These are phyloP conservation scores for Lasioglossum leucozonium DNA, from an alignment of 2,888 invertebrate genomes.

Conservation along the genomic window DNA sequence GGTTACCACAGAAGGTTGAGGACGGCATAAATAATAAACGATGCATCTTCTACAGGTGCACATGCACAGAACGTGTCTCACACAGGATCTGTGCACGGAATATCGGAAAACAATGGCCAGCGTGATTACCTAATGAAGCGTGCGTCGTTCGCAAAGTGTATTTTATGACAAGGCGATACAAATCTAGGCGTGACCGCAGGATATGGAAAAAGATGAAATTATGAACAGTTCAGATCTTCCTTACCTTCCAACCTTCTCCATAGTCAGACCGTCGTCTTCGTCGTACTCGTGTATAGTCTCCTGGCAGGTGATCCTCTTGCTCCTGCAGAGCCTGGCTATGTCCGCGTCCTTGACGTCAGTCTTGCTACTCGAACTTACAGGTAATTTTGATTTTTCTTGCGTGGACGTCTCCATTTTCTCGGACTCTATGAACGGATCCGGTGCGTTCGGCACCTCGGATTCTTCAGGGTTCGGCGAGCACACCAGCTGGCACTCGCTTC, in stretches of 20 bases:
- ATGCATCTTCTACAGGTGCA: neutral
- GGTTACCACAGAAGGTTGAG: neutral
- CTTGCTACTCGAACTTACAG: constrained; percentile 75
- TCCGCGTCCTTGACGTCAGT: constrained; percentile 75
- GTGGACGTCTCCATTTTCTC: constrained; percentile 52
- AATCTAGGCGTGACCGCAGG: neutral
- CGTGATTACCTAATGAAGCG: neutral
- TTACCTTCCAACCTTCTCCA: constrained; percentile 81
- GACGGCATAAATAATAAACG: neutral
- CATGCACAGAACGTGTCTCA: too few relatives aligned
- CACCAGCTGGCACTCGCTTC: constrained; percentile 76
- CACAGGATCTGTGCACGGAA: neutral
- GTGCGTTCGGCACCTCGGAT: constrained; percentile 45
- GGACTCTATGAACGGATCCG: constrained; percentile 44
- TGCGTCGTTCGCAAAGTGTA: neutral
- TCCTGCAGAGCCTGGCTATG: constrained; percentile 71
- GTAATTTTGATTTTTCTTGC: constrained; percentile 77
- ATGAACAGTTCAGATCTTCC: neutral
- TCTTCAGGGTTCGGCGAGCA: constrained; percentile 71
- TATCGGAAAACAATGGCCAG: neutral
- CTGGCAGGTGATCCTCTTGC: constrained; percentile 77
- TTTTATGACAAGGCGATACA: neutral
- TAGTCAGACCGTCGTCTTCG: constrained; percentile 79
- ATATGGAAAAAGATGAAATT: neutral
- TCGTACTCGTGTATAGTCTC: constrained; percentile 79